Conservation (phyloP, 2,113 vertebrate species). For the Mobula hypostoma region DNA sequence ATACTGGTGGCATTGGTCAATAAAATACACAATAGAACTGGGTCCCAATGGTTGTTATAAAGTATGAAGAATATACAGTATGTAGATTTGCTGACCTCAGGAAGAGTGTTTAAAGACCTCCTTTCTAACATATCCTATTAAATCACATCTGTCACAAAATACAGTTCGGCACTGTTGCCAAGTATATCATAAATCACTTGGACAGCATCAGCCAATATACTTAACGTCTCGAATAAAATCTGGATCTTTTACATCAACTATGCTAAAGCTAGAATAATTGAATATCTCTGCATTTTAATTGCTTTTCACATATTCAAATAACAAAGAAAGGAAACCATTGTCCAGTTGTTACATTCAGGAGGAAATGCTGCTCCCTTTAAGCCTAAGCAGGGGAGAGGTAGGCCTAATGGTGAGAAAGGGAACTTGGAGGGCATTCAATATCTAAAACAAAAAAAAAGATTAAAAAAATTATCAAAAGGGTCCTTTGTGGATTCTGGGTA, state of each 20-base stretch:
- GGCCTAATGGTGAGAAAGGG: too few species aligned
- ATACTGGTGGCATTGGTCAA: too few species aligned
- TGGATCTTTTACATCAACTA: neutral
- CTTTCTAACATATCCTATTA: neutral
- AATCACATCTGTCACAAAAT: neutral
- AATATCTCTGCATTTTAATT: neutral
- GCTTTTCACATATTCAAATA: neutral
- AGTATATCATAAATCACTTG: neutral
- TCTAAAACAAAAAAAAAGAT: neutral
- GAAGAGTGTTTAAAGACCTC: neutral
- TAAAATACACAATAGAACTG: neutral
- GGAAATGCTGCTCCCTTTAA: neutral
- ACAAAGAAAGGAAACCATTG: neutral
- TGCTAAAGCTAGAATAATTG: neutral
- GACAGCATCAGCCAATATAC: neutral
- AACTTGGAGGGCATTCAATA: neutral
- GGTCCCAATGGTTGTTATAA: slow-evolving; percentile 18
- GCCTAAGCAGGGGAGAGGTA: neutral
- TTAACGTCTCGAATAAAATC: neutral
- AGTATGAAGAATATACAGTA: neutral
- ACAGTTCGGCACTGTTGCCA: neutral
- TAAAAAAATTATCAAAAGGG: neutral
- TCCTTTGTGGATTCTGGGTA: too few species aligned
- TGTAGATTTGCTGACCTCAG: slow-evolving; percentile 19
- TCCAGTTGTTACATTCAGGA: neutral